Conservation (phyloP, 1,140 invertebrate species). For the Acromyrmex heyeri region DNA sequence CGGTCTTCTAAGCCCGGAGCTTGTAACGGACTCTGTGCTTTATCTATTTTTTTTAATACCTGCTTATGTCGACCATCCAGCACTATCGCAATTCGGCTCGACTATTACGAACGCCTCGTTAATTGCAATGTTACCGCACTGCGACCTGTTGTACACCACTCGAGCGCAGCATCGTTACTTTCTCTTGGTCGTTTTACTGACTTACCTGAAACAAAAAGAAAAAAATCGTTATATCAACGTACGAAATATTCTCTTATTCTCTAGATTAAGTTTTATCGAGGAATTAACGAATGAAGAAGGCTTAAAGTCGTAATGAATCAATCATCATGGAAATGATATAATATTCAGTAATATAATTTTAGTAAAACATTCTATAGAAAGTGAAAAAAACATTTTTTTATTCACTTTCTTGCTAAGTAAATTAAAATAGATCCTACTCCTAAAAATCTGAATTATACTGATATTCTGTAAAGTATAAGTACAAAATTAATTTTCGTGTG, state of each 20-base stretch:
- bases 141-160: conserved; percentile 49
- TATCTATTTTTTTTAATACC: conserved; percentile 48
- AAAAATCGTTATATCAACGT: conserved; percentile 38
- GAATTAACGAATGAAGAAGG: not conserved
- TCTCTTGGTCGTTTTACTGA: conserved; percentile 23
- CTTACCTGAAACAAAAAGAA: conserved; percentile 72
- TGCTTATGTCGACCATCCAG: conserved; percentile 35
- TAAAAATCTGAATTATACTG: not conserved
- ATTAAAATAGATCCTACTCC: not conserved
- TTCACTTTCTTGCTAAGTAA: not conserved
- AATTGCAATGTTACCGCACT: conserved; percentile 56
- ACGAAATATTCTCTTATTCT: not conserved
- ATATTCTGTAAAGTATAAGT: not conserved
- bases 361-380: not conserved
- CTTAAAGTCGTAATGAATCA: not conserved
- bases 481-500: not conserved
- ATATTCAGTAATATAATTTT: too few relatives aligned
- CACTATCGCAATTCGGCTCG: conserved; percentile 47
- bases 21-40: conserved; percentile 52
- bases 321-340: not conserved
- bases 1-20: conserved; percentile 38
- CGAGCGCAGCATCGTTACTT: not conserved
- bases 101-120: conserved; percentile 54
- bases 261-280: conserved; percentile 21
- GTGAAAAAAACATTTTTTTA: not conserved